A percentile compares a stretch with the other conserved stretches of the same genome.
Evolutionary conservation across 1,140 invertebrate genomes (phyloP).

Genomic region (Oedothorax gibbosus): DNA sequence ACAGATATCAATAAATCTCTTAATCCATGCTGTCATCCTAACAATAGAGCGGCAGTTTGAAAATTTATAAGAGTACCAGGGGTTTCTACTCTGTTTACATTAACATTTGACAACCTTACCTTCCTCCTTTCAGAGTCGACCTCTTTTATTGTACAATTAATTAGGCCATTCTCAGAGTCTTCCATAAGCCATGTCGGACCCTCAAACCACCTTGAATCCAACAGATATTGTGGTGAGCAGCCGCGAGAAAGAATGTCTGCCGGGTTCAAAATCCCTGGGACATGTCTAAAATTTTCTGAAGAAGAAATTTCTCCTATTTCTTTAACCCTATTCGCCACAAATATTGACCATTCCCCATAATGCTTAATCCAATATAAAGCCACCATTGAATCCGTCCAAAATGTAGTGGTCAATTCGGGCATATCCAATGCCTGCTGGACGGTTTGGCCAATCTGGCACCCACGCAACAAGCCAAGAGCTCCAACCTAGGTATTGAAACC

Average conservation of each 20-base stretch:
- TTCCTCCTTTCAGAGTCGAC: background rate
- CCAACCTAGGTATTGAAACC: background rate
- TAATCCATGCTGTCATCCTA: too few species aligned
- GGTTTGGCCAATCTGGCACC: background rate
- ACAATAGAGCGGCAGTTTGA: too few species aligned
- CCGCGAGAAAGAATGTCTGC: too few species aligned
- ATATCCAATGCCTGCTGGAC: background rate
- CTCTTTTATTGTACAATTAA: background rate
- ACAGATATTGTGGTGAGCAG: too few species aligned
- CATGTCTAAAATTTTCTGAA: too few species aligned
- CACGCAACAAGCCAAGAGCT: slow-evolving; percentile 18
- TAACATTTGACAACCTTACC: background rate
- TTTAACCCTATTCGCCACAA: too few species aligned
- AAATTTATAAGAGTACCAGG: too few species aligned
- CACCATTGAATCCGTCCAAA: slow-evolving; percentile 2
- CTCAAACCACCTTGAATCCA: too few species aligned
- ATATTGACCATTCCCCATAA: background rate
- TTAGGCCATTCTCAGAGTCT: background rate
- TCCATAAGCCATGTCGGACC: background rate
- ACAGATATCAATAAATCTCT: too few species aligned
- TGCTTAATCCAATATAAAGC: slow-evolving; percentile 26
- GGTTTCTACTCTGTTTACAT: background rate
- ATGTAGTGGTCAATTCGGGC: background rate
- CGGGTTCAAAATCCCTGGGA: too few species aligned
- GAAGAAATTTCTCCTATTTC: too few species aligned